Evolutionary conservation across 2,888 invertebrate species (phyloP).

Genomic region (Eumerus sabulonum): DNA sequence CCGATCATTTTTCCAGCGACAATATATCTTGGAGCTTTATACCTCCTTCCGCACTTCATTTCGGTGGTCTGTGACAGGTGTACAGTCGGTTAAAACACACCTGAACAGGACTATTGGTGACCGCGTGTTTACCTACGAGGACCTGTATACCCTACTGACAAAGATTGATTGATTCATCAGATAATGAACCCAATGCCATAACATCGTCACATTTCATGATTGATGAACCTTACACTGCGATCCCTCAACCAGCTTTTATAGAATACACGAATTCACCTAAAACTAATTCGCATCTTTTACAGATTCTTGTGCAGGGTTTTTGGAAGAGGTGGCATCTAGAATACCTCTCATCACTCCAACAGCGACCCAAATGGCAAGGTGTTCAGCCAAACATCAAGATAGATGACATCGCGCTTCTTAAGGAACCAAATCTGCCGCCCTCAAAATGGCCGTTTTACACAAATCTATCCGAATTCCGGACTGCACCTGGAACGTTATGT

Average conservation of each 20-base stretch:
- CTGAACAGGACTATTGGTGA: conserved; percentile 5
- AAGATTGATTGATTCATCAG: neutral
- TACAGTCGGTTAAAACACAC: conserved; percentile 9
- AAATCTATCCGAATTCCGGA: no score
- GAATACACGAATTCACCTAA: neutral
- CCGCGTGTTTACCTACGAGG: neutral
- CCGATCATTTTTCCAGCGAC: neutral
- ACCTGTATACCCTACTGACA: neutral
- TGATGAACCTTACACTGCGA: neutral
- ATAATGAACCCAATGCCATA: neutral
- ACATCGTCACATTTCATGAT: conserved; percentile 5
- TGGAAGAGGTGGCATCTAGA: conserved; percentile 3
- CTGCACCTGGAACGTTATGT: no score
- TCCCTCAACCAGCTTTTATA: conserved; percentile 2
- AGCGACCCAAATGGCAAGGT: neutral
- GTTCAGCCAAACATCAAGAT: neutral
- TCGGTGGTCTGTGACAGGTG: conserved; percentile 7
- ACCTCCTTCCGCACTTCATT: no score
- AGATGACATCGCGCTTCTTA: neutral
- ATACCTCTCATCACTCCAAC: conserved; percentile 3
- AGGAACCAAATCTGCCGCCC: conserved; percentile 1
- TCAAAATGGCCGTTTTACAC: conserved; percentile 5
- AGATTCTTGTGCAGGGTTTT: conserved; percentile 7
- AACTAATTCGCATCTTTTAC: neutral
- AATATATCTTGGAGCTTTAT: no score